phyloP scores from a whole-genome alignment of 1,140 invertebrate species.

The Gryon sp. region DNA sequence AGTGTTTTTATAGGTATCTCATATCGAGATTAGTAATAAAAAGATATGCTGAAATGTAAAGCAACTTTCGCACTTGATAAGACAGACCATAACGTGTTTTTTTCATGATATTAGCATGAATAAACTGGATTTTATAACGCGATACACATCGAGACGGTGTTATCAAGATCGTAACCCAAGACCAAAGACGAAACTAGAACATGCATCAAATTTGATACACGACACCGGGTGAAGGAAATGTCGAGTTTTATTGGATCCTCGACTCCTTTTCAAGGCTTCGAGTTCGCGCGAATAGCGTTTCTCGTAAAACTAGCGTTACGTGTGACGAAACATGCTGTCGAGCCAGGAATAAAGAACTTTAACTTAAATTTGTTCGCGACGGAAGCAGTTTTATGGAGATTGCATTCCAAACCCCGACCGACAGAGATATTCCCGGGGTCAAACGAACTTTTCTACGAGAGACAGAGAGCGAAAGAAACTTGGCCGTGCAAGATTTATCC shows the following conservation, averaged over 20 bases:
- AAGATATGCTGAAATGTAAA: constrained; percentile 16
- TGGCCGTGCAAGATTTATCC: constrained; percentile 39
- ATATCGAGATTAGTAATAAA: background rate
- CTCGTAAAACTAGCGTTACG: constrained; percentile 27
- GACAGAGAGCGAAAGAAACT: constrained; percentile 24
- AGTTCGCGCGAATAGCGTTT: background rate
- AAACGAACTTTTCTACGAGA: constrained; percentile 58
- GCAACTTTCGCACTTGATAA: constrained; percentile 31
- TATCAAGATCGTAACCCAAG: constrained; percentile 33
- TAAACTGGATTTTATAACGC: constrained; percentile 25
- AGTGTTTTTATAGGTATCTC: background rate
- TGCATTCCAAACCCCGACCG: constrained; percentile 68
- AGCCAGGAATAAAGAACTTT: constrained; percentile 46
- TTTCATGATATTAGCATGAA: constrained; percentile 23
- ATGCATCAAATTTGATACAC: constrained; percentile 32
- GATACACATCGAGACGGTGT: constrained; percentile 5
- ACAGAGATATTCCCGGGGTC: constrained; percentile 71
- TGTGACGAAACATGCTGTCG: constrained; percentile 25
- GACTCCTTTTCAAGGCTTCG: background rate
- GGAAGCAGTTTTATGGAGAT: constrained; percentile 77
- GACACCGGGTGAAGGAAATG: background rate
- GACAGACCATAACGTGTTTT: constrained; percentile 28
- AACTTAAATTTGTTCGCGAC: constrained; percentile 72
- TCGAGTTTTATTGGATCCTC: constrained; percentile 63
- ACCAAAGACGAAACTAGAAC: constrained; percentile 27